Percentiles rank a stretch among this genome's conserved stretches.
These are phyloP conservation scores for Cecropterus lyciades DNA, from an alignment of 1,140 invertebrate species.

Conservation along the genomic window DNA sequence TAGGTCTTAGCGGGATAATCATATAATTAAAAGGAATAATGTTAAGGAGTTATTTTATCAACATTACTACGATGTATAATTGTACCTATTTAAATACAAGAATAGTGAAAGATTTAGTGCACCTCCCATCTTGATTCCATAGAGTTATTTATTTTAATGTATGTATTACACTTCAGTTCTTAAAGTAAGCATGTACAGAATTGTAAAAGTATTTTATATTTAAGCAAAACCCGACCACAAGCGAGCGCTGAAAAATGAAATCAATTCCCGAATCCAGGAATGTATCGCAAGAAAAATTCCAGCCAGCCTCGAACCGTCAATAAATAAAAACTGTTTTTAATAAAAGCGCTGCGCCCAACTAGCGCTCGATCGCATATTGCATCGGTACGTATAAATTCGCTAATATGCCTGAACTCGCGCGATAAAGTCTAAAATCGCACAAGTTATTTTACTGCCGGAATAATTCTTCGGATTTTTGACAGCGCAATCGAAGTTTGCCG, in stretches of 20 bases:
- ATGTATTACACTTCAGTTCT: neutral
- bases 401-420: conserved; percentile 80
- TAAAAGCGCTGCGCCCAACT: conserved; percentile 73
- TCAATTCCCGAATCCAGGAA: conserved; percentile 36
- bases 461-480: conserved; percentile 84
- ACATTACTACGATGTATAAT: too few species aligned
- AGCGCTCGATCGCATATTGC: conserved; percentile 75
- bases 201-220: neutral
- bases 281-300: conserved; percentile 42
- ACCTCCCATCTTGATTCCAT: too few species aligned
- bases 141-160: too few species aligned
- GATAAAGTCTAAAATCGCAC: conserved; percentile 81
- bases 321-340: conserved; percentile 83
- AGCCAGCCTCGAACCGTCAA: conserved; percentile 64
- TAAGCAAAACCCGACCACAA: conserved; percentile 14
- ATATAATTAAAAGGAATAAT: too few species aligned
- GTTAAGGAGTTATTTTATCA: too few species aligned
- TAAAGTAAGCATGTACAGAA: neutral
- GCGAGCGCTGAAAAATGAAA: conserved; percentile 30
- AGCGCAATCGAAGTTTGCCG: conserved; percentile 82
- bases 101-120: too few species aligned
- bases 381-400: conserved; percentile 78
- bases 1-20: too few species aligned
- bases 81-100: too few species aligned
- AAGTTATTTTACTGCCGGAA: conserved; percentile 79